Percentiles rank a stretch among this genome's conserved stretches.
These are phyloP conservation scores for Paragorgia papillata DNA, from an alignment of 92 coral and sea anemone species.

Conservation along the genomic window DNA sequence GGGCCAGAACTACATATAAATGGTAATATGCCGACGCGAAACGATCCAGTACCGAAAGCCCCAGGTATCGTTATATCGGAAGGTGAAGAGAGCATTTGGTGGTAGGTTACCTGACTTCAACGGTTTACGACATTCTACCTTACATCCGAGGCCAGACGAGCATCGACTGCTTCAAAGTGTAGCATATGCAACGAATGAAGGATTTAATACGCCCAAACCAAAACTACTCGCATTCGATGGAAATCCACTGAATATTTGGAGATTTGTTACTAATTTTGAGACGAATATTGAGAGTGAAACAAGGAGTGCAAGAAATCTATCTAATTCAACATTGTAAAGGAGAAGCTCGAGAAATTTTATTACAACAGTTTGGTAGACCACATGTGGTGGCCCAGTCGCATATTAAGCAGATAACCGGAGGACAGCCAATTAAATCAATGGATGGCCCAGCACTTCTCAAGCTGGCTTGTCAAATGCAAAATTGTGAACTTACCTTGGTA, in stretches of 20 bases:
- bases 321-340: conserved; percentile 51
- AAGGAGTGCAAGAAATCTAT: conserved; percentile 24
- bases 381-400: conserved; percentile 42
- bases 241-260: conserved; percentile 35
- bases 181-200: no score
- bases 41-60: no score
- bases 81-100: no score
- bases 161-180: no score
- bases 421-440: conserved; percentile 26
- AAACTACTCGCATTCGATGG: neutral
- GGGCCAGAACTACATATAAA: no score
- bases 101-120: no score
- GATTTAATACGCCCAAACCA: no score
- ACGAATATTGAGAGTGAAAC: conserved; percentile 33
- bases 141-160: no score
- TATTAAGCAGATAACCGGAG: conserved; percentile 21
- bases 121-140: no score
- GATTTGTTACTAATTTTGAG: conserved; percentile 42
- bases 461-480: conserved; percentile 49
- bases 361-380: conserved; percentile 41
- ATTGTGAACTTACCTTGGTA: conserved; percentile 40
- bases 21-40: no score
- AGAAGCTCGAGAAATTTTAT: conserved; percentile 33
- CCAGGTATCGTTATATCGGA: no score
- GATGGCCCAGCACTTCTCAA: conserved; percentile 30